Conservation (phyloP, 2,797 vertebrate species). For the Rhabdophis nuchalis region DNA sequence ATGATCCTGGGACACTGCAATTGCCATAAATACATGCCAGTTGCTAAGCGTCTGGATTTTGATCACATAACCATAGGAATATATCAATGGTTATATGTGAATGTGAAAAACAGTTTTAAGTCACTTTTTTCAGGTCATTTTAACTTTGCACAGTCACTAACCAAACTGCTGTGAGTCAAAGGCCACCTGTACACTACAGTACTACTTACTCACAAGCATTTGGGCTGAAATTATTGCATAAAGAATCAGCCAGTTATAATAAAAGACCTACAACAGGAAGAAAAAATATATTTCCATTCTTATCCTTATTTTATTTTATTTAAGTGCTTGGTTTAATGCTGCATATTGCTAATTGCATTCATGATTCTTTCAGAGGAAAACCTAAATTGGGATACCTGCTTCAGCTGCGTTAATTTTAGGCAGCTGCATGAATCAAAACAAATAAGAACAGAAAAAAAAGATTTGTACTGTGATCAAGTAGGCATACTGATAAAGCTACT, state of each 20-base stretch:
- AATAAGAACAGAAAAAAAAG: background rate
- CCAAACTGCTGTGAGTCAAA: background rate
- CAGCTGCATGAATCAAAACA: background rate
- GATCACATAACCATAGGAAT: background rate
- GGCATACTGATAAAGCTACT: background rate
- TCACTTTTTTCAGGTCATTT: background rate
- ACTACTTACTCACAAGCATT: background rate
- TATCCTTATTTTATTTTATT: background rate
- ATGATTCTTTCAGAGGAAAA: constrained; percentile 13
- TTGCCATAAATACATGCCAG: background rate
- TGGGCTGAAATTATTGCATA: background rate
- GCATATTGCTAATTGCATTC: background rate
- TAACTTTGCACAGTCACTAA: background rate
- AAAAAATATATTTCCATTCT: background rate
- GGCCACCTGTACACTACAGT: background rate
- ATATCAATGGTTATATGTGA: background rate
- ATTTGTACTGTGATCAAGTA: constrained; percentile 7
- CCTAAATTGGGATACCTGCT: background rate
- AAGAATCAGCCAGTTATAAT: background rate
- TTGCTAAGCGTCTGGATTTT: background rate
- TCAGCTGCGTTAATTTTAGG: background rate
- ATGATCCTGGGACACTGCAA: background rate
- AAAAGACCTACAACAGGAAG: background rate
- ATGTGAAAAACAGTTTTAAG: background rate
- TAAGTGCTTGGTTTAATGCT: background rate